phyloP scores from a whole-genome alignment of 2,113 vertebrate species.

The Rhombomys opimus region DNA sequence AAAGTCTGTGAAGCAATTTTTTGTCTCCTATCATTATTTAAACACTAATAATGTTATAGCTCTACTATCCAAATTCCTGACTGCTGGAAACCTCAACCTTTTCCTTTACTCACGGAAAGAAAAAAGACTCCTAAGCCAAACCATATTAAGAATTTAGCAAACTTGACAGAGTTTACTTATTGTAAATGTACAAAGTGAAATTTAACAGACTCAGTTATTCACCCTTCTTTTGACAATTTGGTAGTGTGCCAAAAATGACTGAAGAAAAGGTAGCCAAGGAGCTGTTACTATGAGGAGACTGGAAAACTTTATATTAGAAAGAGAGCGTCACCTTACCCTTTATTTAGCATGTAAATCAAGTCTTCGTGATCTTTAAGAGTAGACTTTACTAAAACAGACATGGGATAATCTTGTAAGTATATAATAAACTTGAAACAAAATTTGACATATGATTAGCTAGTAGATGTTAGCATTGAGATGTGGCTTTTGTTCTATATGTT shows the following conservation, averaged over 20 bases:
- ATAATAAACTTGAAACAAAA: not conserved
- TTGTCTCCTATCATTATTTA: not conserved
- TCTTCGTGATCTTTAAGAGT: slow-evolving; percentile 49
- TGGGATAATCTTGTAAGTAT: slow-evolving; percentile 18
- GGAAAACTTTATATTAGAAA: slow-evolving; percentile 36
- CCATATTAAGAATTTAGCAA: not conserved
- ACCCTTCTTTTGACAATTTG: slow-evolving; percentile 24
- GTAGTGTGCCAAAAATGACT: not conserved
- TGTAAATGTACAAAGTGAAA: slow-evolving; percentile 39
- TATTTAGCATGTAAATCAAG: not conserved
- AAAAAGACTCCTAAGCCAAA: slow-evolving; percentile 23
- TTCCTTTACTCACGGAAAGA: slow-evolving; percentile 27
- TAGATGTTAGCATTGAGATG: slow-evolving; percentile 46
- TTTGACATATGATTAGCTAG: slow-evolving; percentile 24
- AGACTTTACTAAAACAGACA: slow-evolving; percentile 22
- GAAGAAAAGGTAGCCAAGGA: slow-evolving; percentile 41
- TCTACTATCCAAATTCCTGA: not conserved
- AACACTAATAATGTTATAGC: slow-evolving; percentile 6
- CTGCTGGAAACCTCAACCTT: slow-evolving; percentile 22
- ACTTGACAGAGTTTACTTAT: slow-evolving; percentile 44
- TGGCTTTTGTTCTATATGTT: slow-evolving; percentile 24
- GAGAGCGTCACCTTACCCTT: not conserved
- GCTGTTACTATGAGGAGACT: not conserved
- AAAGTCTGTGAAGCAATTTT: slow-evolving; percentile 32
- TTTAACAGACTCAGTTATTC: slow-evolving; percentile 20